Percentiles rank a stretch among this genome's conserved stretches.
Conservation (phyloP, 2,797 vertebrate species). For the Halcyon chelicuti region DNA sequence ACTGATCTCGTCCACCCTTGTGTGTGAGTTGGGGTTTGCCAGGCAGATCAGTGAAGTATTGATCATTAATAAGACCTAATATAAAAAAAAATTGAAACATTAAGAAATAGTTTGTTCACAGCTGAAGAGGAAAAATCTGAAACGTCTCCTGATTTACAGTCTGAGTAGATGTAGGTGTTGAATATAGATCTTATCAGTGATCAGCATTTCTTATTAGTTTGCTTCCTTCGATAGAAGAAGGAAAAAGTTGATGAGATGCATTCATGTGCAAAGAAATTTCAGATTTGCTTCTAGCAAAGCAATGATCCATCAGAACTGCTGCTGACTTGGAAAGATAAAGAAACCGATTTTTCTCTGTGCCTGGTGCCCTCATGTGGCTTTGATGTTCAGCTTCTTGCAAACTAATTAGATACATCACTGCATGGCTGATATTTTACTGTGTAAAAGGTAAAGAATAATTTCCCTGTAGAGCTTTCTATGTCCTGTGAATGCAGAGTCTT, state of each 20-base stretch:
- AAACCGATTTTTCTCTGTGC: conserved; percentile 53
- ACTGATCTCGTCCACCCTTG: background rate
- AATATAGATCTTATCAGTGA: background rate
- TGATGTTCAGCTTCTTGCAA: conserved; percentile 32
- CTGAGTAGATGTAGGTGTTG: background rate
- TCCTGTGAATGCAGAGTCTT: background rate
- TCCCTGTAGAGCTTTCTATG: background rate
- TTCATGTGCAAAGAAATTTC: background rate
- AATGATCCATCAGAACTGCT: background rate
- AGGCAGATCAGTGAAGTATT: background rate
- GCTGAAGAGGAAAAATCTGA: background rate
- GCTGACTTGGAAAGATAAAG: background rate
- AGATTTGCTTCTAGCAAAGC: background rate
- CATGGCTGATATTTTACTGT: background rate
- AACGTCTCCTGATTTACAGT: background rate
- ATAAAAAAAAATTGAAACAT: background rate
- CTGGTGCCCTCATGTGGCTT: conserved; percentile 73
- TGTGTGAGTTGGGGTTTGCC: background rate
- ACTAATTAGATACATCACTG: background rate
- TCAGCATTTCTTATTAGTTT: background rate
- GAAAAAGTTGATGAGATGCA: background rate
- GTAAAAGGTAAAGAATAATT: background rate
- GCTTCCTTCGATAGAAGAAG: background rate
- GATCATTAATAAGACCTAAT: background rate
- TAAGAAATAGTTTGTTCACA: background rate